Conservation (phyloP, 2,797 vertebrate species). For the Steatocranus sp. region DNA sequence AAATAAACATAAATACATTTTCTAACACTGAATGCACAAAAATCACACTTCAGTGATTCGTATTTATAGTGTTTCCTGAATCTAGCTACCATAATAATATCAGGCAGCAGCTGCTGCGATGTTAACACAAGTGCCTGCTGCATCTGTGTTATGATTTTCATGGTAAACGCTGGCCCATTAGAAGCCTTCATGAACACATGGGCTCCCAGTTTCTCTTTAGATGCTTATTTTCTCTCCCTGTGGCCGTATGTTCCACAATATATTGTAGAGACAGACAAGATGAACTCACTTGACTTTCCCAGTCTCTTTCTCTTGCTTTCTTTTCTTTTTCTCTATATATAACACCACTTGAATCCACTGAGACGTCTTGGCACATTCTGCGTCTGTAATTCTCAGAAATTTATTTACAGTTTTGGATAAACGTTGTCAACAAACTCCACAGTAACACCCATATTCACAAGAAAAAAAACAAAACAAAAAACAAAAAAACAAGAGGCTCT, state of each 20-base stretch:
- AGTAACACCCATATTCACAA: slow-evolving; percentile 38
- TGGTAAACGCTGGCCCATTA: slow-evolving; percentile 40
- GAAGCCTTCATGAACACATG: slow-evolving; percentile 42
- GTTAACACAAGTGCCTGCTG: slow-evolving; percentile 16
- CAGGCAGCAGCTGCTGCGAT: slow-evolving; percentile 30
- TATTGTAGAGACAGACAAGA: slow-evolving; percentile 34
- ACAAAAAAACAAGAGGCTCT: slow-evolving; percentile 1
- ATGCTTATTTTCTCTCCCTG: slow-evolving; percentile 44
- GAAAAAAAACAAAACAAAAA: not conserved
- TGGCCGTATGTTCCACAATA: slow-evolving; percentile 6
- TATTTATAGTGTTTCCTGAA: not conserved
- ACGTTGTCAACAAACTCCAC: slow-evolving; percentile 31
- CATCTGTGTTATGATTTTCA: slow-evolving; percentile 60
- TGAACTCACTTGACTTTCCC: slow-evolving; percentile 49
- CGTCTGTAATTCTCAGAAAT: slow-evolving; percentile 20
- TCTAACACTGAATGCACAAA: not conserved
- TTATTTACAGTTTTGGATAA: slow-evolving; percentile 35
- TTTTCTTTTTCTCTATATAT: slow-evolving; percentile 2
- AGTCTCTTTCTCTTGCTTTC: not conserved
- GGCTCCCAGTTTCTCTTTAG: slow-evolving; percentile 5
- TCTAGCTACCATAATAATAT: not conserved
- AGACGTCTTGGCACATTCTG: slow-evolving; percentile 23
- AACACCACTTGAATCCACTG: not conserved
- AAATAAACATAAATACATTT: not conserved
- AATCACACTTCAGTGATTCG: not conserved